Evolutionary conservation across 2,888 invertebrate genomes (phyloP).

Genomic region (Eilema depressum): DNA sequence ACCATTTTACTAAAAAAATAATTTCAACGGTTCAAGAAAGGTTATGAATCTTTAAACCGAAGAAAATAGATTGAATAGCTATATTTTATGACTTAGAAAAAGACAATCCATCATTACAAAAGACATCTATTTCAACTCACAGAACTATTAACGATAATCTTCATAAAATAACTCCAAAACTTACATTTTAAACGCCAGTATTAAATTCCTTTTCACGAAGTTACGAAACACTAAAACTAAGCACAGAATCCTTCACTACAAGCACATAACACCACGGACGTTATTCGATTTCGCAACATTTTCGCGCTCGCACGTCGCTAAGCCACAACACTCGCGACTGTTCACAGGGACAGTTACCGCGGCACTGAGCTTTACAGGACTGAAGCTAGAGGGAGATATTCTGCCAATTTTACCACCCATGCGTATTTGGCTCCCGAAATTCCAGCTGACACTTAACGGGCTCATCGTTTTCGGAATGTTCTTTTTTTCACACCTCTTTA

Average conservation of each 20-base stretch:
- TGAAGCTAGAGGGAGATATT: slow-evolving; percentile 12
- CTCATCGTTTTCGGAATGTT: not conserved
- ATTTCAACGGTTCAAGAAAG: not conserved
- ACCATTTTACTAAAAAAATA: not conserved
- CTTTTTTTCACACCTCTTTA: not conserved
- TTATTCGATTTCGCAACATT: slow-evolving; percentile 14
- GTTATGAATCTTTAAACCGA: not conserved
- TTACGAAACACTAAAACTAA: slow-evolving; percentile 7
- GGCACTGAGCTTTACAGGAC: slow-evolving; percentile 15
- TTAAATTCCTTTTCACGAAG: not conserved
- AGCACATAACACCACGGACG: slow-evolving; percentile 8
- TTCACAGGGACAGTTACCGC: slow-evolving; percentile 6
- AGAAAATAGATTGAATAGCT: not conserved
- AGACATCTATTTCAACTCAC: not conserved
- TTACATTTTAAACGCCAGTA: slow-evolving; percentile 10
- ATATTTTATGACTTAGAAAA: not conserved
- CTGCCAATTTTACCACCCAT: slow-evolving; percentile 7
- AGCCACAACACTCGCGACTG: slow-evolving; percentile 4
- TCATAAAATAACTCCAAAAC: not conserved
- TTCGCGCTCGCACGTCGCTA: not conserved
- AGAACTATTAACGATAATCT: not conserved
- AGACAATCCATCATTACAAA: not conserved
- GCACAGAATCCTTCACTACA: slow-evolving; percentile 13
- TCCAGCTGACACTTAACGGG: slow-evolving; percentile 9
- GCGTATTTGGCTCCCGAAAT: slow-evolving; percentile 10